Base-by-base conservation (phyloP, 2,113 vertebrate species). In the Tonatia bakeri region DNA sequence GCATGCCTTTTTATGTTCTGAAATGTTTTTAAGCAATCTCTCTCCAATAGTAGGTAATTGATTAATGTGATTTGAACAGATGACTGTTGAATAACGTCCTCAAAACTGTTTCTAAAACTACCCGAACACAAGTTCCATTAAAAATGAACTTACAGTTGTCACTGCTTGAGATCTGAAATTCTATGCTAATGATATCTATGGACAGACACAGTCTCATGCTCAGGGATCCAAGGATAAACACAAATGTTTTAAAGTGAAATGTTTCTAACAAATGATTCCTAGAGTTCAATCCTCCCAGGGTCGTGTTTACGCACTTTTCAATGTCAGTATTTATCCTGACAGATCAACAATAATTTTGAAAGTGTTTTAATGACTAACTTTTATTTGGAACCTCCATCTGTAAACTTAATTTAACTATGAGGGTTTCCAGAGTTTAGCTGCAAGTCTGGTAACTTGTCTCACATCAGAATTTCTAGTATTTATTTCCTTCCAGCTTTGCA, bases 91-190 rank as follows among this genome's bases (percentile, higher is more conserved):
- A 69, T 80, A 90, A 52, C 24, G 52, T 59, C 15, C 73, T 91
- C 50, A 85, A 86, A 69, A 92, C 26, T 52, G 75, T 95, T 95
- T 54, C 50, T 50, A 59, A 93, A 95, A 91, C 86, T 54, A 76
- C 3, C 22, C 91, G 20, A 95, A 97, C 22, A 72, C 6, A 88
- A 70, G 92, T 13, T 72, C 19, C 19, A 59, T 72, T 87, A 67
- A 84, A 45, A 54, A 9, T 52, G 16, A 56, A 73, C 61, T 69
- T 56, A 82, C 61, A 90, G 64, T 54, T 38, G 61, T 91, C 92
- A 83, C 9, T 81, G 8, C 67, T 95, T 93, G 47, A 61, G 14
- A 72, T 77, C 9, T 83, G 19, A 95, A 96, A 91, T 95, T 91
- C 56, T 2, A 67, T 56, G 69, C 31, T 86, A 92, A 96, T 64